These are phyloP conservation scores for Ceratosolen solmsi DNA, from an alignment of 1,140 invertebrate species.

Conservation along the genomic window DNA sequence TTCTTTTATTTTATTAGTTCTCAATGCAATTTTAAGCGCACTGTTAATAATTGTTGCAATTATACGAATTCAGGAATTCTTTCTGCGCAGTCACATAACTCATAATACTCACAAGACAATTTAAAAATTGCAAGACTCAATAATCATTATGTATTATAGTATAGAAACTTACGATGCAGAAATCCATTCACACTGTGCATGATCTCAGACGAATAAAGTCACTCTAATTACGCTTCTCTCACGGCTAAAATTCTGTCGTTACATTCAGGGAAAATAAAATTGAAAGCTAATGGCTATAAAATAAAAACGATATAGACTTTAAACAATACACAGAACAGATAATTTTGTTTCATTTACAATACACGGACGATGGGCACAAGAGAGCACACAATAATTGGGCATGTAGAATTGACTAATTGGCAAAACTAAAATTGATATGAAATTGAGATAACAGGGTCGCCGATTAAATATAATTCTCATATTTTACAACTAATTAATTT, in stretches of 20 bases:
- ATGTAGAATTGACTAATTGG: conserved; percentile 23
- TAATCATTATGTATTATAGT: conserved; percentile 74
- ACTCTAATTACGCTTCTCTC: conserved; percentile 32
- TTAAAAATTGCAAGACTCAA: conserved; percentile 59
- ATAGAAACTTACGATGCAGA: conserved; percentile 58
- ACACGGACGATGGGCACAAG: neutral
- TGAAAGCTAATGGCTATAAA: conserved; percentile 32
- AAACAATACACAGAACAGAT: neutral
- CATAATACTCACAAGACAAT: conserved; percentile 56
- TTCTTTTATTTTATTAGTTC: neutral
- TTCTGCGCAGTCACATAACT: conserved; percentile 40
- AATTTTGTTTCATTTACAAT: conserved; percentile 11
- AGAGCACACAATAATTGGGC: neutral
- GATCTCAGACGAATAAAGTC: conserved; percentile 49
- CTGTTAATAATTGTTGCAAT: conserved; percentile 59
- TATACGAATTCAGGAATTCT: neutral
- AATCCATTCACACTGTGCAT: conserved; percentile 66
- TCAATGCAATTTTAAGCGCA: conserved; percentile 44
- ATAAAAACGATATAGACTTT: neutral
- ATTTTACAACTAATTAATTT: neutral
- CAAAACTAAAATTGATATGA: neutral
- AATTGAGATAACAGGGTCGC: neutral
- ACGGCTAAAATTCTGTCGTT: conserved; percentile 7
- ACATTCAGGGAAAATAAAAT: conserved; percentile 25
- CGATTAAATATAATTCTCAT: neutral